Evolutionary conservation across 2,113 vertebrate genomes (phyloP).

Genomic region (Siniperca chuatsi): DNA sequence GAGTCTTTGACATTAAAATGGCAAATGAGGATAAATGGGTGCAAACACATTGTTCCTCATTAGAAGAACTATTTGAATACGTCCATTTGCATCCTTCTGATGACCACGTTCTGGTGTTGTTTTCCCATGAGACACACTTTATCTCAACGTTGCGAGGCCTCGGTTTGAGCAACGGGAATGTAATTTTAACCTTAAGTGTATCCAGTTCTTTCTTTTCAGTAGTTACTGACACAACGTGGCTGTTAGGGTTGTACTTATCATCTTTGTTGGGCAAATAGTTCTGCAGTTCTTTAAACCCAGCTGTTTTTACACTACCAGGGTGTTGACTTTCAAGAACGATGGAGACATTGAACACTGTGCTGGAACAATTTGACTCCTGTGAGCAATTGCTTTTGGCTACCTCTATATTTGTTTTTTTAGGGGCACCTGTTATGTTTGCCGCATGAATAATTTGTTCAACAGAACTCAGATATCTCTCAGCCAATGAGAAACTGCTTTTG

Average conservation of each 20-base stretch:
- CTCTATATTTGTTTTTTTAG: conserved; percentile 48
- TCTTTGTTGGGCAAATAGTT: conserved; percentile 59
- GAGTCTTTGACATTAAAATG: conserved; percentile 86
- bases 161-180: conserved; percentile 11
- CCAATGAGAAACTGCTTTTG: not conserved
- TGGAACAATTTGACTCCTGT: accelerated
- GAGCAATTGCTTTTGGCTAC: conserved; percentile 9
- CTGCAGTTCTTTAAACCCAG: conserved; percentile 80
- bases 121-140: conserved; percentile 88
- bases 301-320: not conserved
- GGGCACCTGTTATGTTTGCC: not conserved
- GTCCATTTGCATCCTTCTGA: accelerated
- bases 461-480: conserved; percentile 79
- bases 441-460: conserved; percentile 81
- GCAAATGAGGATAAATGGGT: conserved; percentile 90
- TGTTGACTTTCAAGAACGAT: accelerated
- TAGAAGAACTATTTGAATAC: accelerated
- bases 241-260: accelerated
- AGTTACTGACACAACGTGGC: conserved; percentile 85
- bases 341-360: not conserved
- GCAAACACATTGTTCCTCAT: conserved; percentile 78
- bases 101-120: not conserved
- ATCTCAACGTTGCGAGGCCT: not conserved
- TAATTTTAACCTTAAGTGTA: conserved; percentile 68
- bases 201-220: accelerated